phyloP scores from a whole-genome alignment of 2,113 vertebrate species.

The Chaetodon auriga region DNA sequence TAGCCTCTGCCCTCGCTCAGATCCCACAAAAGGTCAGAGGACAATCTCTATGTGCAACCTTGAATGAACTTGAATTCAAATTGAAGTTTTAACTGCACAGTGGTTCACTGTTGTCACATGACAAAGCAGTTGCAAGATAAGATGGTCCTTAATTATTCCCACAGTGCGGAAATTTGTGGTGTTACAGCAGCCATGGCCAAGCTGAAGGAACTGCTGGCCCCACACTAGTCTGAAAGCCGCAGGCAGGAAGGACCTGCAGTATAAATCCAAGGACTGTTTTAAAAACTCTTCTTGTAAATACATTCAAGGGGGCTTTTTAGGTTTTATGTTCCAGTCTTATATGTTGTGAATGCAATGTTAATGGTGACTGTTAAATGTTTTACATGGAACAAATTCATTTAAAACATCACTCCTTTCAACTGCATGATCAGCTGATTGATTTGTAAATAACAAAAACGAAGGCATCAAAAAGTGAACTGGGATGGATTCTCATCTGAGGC shows the following conservation, averaged over 20 bases:
- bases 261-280: neutral
- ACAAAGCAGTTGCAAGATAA: neutral
- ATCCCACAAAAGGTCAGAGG: conserved; percentile 91
- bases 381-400: too few species aligned
- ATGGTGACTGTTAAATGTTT: neutral
- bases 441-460: neutral
- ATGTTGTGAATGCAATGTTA: neutral
- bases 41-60: neutral
- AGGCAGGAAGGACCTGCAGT: too few species aligned
- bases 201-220: too few species aligned
- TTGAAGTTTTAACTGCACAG: neutral
- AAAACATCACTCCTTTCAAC: too few species aligned
- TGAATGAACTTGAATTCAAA: neutral
- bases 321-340: neutral
- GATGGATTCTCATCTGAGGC: neutral
- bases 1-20: conserved; percentile 90
- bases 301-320: too few species aligned
- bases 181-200: too few species aligned
- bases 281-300: neutral
- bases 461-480: neutral
- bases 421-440: too few species aligned
- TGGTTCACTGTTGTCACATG: neutral
- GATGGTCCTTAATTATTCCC: too few species aligned
- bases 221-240: too few species aligned
- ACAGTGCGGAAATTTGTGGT: too few species aligned